Evolutionary conservation across 2,113 vertebrate species (phyloP).

Genomic region (Corvus hawaiiensis): DNA sequence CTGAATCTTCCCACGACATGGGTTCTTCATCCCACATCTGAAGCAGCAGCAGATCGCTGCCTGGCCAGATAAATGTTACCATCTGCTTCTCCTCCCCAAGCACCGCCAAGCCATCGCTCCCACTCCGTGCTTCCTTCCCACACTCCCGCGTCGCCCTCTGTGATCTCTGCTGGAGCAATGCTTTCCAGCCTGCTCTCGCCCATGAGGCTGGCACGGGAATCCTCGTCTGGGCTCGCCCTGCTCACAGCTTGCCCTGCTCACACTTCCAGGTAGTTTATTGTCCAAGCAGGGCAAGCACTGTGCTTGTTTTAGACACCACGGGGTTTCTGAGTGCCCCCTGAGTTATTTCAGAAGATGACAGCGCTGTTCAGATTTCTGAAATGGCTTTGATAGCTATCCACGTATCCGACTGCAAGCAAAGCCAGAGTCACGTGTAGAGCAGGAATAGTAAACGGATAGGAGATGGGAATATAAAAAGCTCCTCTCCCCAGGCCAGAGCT

Average conservation of each 20-base stretch:
- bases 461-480: neutral
- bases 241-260: neutral
- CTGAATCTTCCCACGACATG: neutral
- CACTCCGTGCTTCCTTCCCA: neutral
- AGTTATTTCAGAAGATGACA: neutral
- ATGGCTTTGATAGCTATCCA: neutral
- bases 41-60: neutral
- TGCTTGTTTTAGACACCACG: fast-evolving
- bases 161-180: neutral
- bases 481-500: neutral
- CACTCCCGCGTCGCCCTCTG: fast-evolving
- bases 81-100: neutral
- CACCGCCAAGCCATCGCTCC: neutral
- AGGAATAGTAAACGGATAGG: neutral
- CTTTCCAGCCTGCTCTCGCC: neutral
- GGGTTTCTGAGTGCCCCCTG: fast-evolving
- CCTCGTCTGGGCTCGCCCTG: neutral
- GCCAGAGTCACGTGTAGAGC: neutral
- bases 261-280: fast-evolving
- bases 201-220: fast-evolving
- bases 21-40: neutral
- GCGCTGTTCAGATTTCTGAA: neutral
- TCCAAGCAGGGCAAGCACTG: fast-evolving
- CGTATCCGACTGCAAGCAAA: fast-evolving
- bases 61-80: neutral